Percentiles rank a stretch among this genome's conserved stretches.
Conservation (phyloP, 2,797 vertebrate genomes). For the Pangasius larnaudii region DNA sequence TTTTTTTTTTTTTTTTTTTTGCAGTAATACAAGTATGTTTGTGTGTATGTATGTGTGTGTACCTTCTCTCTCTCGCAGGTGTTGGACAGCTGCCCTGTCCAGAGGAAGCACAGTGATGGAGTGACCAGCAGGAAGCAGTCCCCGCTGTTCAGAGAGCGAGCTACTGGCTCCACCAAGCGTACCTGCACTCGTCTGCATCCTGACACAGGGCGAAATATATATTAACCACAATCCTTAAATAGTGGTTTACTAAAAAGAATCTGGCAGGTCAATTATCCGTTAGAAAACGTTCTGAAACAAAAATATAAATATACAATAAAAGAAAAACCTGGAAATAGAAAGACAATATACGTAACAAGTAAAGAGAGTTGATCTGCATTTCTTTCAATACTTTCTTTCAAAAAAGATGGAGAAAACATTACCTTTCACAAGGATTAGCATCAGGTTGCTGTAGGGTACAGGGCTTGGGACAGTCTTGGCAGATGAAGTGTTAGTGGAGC, state of each 20-base stretch:
- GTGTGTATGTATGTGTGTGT: not conserved
- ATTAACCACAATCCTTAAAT: slow-evolving; percentile 5
- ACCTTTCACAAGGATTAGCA: slow-evolving; percentile 84
- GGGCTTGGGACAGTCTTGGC: slow-evolving; percentile 45
- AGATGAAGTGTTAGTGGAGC: slow-evolving; percentile 50
- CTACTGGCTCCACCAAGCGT: slow-evolving; percentile 75
- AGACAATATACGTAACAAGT: not conserved
- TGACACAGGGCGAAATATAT: slow-evolving; percentile 54
- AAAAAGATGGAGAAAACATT: not conserved
- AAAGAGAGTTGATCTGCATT: not conserved
- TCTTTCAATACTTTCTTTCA: not conserved
- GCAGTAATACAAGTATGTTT: too few species aligned
- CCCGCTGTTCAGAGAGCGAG: slow-evolving; percentile 76
- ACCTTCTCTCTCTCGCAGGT: slow-evolving; percentile 79
- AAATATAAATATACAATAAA: not conserved
- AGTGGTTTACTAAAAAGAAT: not conserved
- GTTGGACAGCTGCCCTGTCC: slow-evolving; percentile 79
- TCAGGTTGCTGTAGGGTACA: slow-evolving; percentile 73
- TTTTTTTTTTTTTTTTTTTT: too few species aligned
- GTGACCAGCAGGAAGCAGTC: slow-evolving; percentile 82
- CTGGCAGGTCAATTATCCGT: not conserved
- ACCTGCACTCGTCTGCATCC: slow-evolving; percentile 78
- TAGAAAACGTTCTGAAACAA: not conserved
- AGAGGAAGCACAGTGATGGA: slow-evolving; percentile 73
- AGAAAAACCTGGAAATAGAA: not conserved